phyloP scores from a whole-genome alignment of 2,797 vertebrate genomes.

The Acanthurus tractus region DNA sequence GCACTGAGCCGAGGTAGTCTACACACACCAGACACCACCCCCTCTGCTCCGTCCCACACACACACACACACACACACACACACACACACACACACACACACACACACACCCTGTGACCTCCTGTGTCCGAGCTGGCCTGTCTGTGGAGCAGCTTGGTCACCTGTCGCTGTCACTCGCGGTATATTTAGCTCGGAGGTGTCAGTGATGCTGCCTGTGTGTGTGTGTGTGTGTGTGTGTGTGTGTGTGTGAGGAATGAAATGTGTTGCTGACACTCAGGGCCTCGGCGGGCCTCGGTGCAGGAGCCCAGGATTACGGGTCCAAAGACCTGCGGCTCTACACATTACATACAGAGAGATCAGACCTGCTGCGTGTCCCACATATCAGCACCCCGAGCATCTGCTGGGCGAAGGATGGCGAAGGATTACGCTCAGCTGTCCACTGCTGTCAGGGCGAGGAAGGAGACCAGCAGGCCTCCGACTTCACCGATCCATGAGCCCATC shows the following conservation, averaged over 20 bases:
- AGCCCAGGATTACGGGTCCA: constrained; percentile 71
- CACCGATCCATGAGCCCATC: constrained; percentile 28
- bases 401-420: constrained; percentile 22
- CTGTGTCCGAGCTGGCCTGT: constrained; percentile 50
- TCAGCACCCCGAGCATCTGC: constrained; percentile 71
- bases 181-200: constrained; percentile 83
- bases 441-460: constrained; percentile 47
- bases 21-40: constrained; percentile 54
- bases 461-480: constrained; percentile 3
- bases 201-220: constrained; percentile 64
- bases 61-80: constrained; percentile 26
- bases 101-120: constrained; percentile 71
- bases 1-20: constrained; percentile 63
- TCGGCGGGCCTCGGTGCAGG: constrained; percentile 59
- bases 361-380: constrained; percentile 61
- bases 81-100: constrained; percentile 32
- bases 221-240: constrained; percentile 42
- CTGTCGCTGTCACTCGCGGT: constrained; percentile 79
- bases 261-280: constrained; percentile 78
- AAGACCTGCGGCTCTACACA: constrained; percentile 67
- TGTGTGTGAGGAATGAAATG: constrained; percentile 50
- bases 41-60: constrained; percentile 1
- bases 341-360: constrained; percentile 72
- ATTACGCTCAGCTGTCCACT: constrained; percentile 74
- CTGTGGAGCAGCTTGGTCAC: constrained; percentile 74